Base-by-base conservation (phyloP, 2,888 invertebrate genomes). In the Meghimatium bilineatum region DNA sequence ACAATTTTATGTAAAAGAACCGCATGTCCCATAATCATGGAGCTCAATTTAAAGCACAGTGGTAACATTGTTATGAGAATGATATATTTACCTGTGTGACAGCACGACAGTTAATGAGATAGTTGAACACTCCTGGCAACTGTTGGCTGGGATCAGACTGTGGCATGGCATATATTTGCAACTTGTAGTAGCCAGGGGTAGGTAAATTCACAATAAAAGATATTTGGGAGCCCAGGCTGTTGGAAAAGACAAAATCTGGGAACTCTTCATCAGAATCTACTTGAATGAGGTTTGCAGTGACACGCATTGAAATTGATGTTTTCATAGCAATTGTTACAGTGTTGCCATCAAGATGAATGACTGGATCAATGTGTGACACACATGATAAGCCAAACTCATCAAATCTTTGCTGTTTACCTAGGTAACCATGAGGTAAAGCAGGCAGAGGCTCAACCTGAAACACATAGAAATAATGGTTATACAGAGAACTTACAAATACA, bases 121-220 rank as follows among this genome's bases (percentile, higher is more conserved):
- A 93, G 89, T 93, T 93, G 89, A 91, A 93, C 23, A 93, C 93
- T 10, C 93, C 93, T 8, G 93, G 93, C 67, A 93, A 88, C 84
- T 92, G 91, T 87, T 93, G 93, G 84, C 91, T 92, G 0, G 90
- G 87, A 82, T 93, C 93, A 2, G 88, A 80, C 83, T 90, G 89
- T 10, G 93, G 93, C 81, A 92, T 89, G 36, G 92, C 93, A 80
- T 93, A 93, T 67, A 93, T 88, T 89, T 93, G 93, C 34, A 93
- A 89, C 87, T 93, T 93, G 90, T 92, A 93, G 88, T 93, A 92
- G n/a, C 93, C 93, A 6, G 88, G 83, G 36, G 87, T 84, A 17
- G 93, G 92, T 60, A 93, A 87, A 76, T 89, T 89, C 76, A 92
- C 87, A n/a, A 90, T 86, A 85, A 93, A 92, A 81, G 88, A 90